Evolutionary conservation across 1,140 invertebrate genomes (phyloP).

Genomic region (Stegodyphus dumicola): DNA sequence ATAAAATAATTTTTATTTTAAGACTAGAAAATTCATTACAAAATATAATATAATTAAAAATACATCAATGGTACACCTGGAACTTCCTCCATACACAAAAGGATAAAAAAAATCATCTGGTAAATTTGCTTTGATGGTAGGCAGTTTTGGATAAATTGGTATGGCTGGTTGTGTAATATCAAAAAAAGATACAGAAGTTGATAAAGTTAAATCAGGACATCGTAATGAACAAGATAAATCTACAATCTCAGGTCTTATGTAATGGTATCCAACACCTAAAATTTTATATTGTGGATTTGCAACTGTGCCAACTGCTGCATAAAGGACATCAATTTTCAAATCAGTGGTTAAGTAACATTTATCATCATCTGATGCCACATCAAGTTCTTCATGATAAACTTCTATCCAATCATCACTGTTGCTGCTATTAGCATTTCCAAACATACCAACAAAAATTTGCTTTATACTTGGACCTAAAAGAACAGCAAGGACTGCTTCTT

Average conservation of each 20-base stretch:
- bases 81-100: slow-evolving; percentile 68
- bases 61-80: background rate
- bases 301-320: slow-evolving; percentile 70
- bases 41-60: background rate
- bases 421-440: slow-evolving; percentile 72
- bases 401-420: slow-evolving; percentile 72
- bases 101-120: slow-evolving; percentile 81
- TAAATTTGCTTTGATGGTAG: slow-evolving; percentile 74
- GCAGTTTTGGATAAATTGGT: slow-evolving; percentile 72
- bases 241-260: slow-evolving; percentile 1
- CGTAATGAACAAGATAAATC: background rate
- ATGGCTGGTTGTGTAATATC: slow-evolving; percentile 73
- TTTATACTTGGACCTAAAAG: slow-evolving; percentile 6
- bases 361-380: background rate
- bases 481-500: slow-evolving; percentile 4
- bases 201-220: slow-evolving; percentile 23
- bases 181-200: slow-evolving; percentile 72
- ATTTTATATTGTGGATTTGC: slow-evolving; percentile 71
- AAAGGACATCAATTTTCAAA: slow-evolving; percentile 71
- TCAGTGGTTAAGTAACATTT: slow-evolving; percentile 69
- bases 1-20: background rate
- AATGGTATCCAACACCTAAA: slow-evolving; percentile 69
- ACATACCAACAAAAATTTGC: slow-evolving; percentile 71
- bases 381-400: slow-evolving; percentile 65
- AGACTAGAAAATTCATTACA: background rate